Base-by-base conservation (phyloP, 2,888 invertebrate species). In the Baccha elongata region DNA sequence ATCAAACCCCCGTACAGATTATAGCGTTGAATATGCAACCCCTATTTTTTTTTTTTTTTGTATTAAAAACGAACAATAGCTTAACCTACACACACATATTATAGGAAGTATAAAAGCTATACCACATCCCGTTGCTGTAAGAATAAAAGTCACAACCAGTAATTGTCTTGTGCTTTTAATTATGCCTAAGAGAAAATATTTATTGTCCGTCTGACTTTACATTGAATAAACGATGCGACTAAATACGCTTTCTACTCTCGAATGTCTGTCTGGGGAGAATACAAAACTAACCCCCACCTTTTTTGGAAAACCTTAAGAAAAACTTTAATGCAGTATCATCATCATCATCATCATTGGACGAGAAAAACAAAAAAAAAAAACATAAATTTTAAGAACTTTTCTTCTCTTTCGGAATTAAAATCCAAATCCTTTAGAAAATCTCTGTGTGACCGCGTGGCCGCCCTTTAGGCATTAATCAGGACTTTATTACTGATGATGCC, bases 401-500 rank as follows among this genome's bases (percentile, higher is more conserved):
- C 8, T 53, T 26, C 10, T 15, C 15, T 58, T 42, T 29, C 29
- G 15, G 11, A 29, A 1, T 6, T 17, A 60, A 60, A 48, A 48
- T 44, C 23, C 13, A 17, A 50, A 76, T 60, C 13, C 48, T 52
- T n/a, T 35, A 11, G 35, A 32, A 53, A 17, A 32, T 53, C 17
- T 17, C 29, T 35, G 13, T 44, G 42, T 53, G 67, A 29, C 35
- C 37, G 26, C 35, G 11, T 11, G 35, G 15, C 74, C 58, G 58
- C 60, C 68, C 35, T 44, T 50, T 15, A 46, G 69, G 53, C 71
- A 71, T 75, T 81, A 71, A 75, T 75, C 71, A 75, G 35, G 64
- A 53, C 71, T 67, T 81, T 76, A 72, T 81, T 71, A 81, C 76
- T 64, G 69, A 80, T 80, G 68, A 69, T 65, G 64, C 37, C 64